phyloP scores from a whole-genome alignment of 2,797 vertebrate species.

The Antennarius maculatus region DNA sequence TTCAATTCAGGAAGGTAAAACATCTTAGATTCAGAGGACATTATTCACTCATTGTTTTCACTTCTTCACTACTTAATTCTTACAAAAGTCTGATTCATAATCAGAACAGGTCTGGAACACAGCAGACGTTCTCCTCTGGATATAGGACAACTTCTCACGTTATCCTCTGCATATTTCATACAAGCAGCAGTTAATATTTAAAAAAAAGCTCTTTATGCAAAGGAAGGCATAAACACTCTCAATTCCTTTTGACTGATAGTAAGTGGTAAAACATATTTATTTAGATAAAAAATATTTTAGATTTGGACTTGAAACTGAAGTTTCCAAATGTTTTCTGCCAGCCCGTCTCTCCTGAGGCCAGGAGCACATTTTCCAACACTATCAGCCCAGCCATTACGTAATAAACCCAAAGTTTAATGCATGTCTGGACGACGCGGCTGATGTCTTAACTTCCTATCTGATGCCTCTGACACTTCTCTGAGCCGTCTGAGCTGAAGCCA shows the following conservation, averaged over 20 bases:
- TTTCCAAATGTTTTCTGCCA: constrained; percentile 32
- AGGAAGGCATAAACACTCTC: constrained; percentile 19
- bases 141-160: constrained; percentile 2
- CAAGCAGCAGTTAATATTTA: constrained; percentile 6
- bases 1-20: too few relatives aligned
- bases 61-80: too few relatives aligned
- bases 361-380: constrained; percentile 36
- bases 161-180: constrained; percentile 8
- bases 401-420: constrained; percentile 28
- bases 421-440: constrained; percentile 7
- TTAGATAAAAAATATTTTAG: constrained; percentile 29
- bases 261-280: constrained; percentile 40
- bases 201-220: constrained; percentile 7
- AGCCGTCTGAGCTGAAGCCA: constrained; percentile 9
- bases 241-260: constrained; percentile 20
- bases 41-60: too few relatives aligned
- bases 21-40: too few relatives aligned
- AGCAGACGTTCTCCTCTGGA: too few relatives aligned
- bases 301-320: constrained; percentile 15
- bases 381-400: constrained; percentile 41
- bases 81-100: too few relatives aligned
- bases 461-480: background rate
- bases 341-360: constrained; percentile 30
- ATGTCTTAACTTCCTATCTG: constrained; percentile 16
- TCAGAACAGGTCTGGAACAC: too few relatives aligned